These are phyloP conservation scores for Teleopsis dalmanni DNA, from an alignment of 1,140 invertebrate genomes.

Conservation along the genomic window DNA sequence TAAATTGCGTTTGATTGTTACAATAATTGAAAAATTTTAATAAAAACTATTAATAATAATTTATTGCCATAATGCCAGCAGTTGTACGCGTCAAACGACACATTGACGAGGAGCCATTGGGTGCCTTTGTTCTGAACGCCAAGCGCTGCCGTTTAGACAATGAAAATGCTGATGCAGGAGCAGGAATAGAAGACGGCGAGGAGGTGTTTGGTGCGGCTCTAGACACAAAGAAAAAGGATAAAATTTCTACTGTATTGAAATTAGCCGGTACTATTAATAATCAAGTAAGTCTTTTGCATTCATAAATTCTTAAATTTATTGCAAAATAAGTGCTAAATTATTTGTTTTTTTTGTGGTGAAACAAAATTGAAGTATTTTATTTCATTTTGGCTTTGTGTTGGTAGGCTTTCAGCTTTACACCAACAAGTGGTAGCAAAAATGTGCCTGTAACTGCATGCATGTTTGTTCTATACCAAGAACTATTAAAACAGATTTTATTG, in stretches of 20 bases:
- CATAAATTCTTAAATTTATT: too few relatives aligned
- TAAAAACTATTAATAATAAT: too few relatives aligned
- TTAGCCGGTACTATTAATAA: constrained; percentile 51
- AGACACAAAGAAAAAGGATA: constrained; percentile 21
- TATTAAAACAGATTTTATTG: too few relatives aligned
- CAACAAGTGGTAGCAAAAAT: too few relatives aligned
- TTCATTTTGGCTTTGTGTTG: too few relatives aligned
- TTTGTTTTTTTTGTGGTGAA: too few relatives aligned
- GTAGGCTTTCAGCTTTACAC: too few relatives aligned
- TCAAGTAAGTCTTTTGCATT: constrained; percentile 22
- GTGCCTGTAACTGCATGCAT: too few relatives aligned
- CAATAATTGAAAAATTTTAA: not conserved
- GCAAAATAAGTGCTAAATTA: too few relatives aligned
- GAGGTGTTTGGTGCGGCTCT: not conserved
- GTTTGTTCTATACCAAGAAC: too few relatives aligned
- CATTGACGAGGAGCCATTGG: constrained; percentile 49
- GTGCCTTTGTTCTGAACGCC: constrained; percentile 50
- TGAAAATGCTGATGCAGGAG: constrained; percentile 14
- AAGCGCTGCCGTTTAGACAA: constrained; percentile 45
- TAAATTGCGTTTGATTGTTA: too few relatives aligned
- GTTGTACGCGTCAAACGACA: constrained; percentile 52
- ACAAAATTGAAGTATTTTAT: too few relatives aligned
- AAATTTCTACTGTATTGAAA: constrained; percentile 47
- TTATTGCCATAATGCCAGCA: constrained; percentile 52
- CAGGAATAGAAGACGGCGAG: constrained; percentile 1